Base-by-base conservation (phyloP, 2,888 invertebrate genomes). In the Tridacna crocea region DNA sequence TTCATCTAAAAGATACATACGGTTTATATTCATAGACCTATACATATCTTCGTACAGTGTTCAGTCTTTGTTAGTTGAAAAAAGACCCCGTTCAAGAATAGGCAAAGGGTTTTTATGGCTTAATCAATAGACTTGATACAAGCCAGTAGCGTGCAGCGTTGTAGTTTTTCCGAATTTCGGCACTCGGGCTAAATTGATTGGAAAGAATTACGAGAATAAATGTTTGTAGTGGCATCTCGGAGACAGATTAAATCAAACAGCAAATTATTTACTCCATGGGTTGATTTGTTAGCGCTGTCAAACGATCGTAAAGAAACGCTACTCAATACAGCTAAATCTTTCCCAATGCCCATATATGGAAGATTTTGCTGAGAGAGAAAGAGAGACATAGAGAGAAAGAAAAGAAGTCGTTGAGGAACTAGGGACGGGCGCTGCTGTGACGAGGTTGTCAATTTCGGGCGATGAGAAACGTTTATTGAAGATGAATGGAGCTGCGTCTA, bases 201-300 rank as follows among this genome's bases (percentile, higher is more conserved):
- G 83, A 83, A 77, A 70, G 77, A 83, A 83, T 83, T 83, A 79
- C 70, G 83, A 72, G 74, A 77, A 83, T 80, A 83, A 83, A 83
- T 80, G 83, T 83, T 82, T 82, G 82, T 75, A 76, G 76, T 76
- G 76, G 63, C 76, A 66, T 66, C 68, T 68, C 51, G 61, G 68
- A 51, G 80, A 80, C 81, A 77, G 82, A 82, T 82, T 76, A 78
- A 82, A 78, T 82, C 82, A 82, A 77, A 75, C 78, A 65, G 36
- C 75, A 82, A 78, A 82, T 75, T 75, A 75, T 82, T 82, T 72
- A 72, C 72, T 46, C 48, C 66, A 36, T 22, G 72, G 75, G 75
- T 82, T 82, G 82, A 82, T 82, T 79, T 76, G 68, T 76, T 61
- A 47, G n/a, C n/a, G 8, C 60, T n/a, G 70, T 70, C 70, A 70